Evolutionary conservation across 2,888 invertebrate genomes (phyloP).

Genomic region (Dorcus parallelipipedus): DNA sequence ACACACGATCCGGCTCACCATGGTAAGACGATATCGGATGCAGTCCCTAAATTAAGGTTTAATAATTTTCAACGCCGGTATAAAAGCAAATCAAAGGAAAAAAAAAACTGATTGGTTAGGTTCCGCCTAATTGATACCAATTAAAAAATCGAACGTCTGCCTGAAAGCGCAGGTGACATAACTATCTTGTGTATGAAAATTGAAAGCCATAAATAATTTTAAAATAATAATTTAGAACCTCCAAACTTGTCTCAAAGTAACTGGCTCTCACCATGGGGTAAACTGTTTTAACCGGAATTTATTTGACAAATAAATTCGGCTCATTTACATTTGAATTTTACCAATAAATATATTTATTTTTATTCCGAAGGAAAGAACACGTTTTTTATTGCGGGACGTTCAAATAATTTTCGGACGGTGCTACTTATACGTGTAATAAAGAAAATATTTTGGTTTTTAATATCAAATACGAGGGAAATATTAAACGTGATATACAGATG

Average conservation of each 20-base stretch:
- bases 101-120: no score
- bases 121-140: background rate
- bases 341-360: conserved; percentile 15
- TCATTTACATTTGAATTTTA: conserved; percentile 20
- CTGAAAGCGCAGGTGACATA: background rate
- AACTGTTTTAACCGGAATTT: conserved; percentile 25
- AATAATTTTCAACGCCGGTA: background rate
- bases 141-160: no score
- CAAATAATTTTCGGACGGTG: conserved; percentile 17
- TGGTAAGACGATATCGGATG: background rate
- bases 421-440: background rate
- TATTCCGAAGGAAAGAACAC: background rate
- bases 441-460: no score
- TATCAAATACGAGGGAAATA: no score
- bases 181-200: background rate
- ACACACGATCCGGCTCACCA: background rate
- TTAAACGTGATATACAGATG: no score
- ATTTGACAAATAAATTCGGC: conserved; percentile 29
- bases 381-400: conserved; percentile 3
- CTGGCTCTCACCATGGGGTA: conserved; percentile 16
- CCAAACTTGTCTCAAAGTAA: conserved; percentile 21
- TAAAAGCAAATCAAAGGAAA: background rate
- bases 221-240: conserved; percentile 25
- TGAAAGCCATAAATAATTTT: conserved; percentile 7
- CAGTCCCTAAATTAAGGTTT: background rate